Conservation (phyloP, 2,797 vertebrate genomes). For the Hydrocynus forskahlii region DNA sequence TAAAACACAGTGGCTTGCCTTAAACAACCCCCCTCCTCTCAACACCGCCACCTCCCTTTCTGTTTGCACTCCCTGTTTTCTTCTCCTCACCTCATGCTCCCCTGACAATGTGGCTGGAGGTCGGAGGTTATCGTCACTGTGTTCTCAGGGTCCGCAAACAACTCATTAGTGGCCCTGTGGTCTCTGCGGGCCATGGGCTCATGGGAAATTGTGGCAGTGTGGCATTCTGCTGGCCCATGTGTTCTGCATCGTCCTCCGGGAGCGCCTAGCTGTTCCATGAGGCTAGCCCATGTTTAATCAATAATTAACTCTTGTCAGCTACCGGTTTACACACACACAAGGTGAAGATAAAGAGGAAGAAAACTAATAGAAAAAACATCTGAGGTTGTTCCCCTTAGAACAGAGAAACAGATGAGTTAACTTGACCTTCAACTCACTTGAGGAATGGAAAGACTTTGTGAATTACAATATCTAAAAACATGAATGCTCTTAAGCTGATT, state of each 20-base stretch:
- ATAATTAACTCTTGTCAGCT: slow-evolving; percentile 79
- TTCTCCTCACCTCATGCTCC: slow-evolving; percentile 65
- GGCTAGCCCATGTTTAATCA: slow-evolving; percentile 80
- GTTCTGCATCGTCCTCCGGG: slow-evolving; percentile 75
- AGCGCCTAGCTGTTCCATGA: slow-evolving; percentile 55
- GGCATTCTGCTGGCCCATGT: slow-evolving; percentile 75
- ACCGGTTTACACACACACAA: slow-evolving; percentile 71
- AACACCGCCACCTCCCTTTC: slow-evolving; percentile 36
- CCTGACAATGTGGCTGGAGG: slow-evolving; percentile 73
- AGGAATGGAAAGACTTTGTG: slow-evolving; percentile 6
- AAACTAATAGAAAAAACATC: not conserved
- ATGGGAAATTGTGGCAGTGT: slow-evolving; percentile 63
- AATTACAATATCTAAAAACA: not conserved
- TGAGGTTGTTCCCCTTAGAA: slow-evolving; percentile 5
- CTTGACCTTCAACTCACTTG: slow-evolving; percentile 26
- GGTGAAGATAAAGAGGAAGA: slow-evolving; percentile 25
- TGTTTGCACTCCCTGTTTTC: slow-evolving; percentile 51
- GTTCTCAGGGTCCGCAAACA: slow-evolving; percentile 80
- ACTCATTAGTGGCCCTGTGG: slow-evolving; percentile 81
- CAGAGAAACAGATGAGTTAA: slow-evolving; percentile 8
- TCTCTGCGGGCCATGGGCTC: slow-evolving; percentile 71
- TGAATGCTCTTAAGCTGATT: slow-evolving; percentile 1
- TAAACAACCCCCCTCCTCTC: slow-evolving; percentile 8
- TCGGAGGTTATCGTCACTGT: slow-evolving; percentile 78
- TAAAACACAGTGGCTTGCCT: slow-evolving; percentile 45